Evolutionary conservation across 2,888 invertebrate species (phyloP), one percentile per base, ranked within the genome.

Genomic region (Liodrosophila aerea): DNA sequence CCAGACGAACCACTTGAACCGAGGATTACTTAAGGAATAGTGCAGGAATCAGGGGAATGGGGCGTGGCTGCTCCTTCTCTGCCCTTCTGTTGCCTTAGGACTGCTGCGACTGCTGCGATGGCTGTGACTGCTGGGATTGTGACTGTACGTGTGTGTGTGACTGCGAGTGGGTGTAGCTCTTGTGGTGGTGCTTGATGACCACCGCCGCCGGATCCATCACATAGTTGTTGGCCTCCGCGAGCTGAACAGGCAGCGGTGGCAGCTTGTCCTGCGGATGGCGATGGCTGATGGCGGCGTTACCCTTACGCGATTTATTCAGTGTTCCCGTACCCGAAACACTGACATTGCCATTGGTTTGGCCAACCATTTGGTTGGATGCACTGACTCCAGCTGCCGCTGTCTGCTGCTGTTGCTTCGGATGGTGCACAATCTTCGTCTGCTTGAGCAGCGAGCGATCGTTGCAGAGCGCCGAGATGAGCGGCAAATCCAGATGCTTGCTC

Each of bases 381-480:
- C 61, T 44, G 9, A 66, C 53, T 51, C 53, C 63, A 47, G 61
- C n/a, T 71, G 1, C 68, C 8, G 59, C 45, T 8, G 39, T n/a
- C n/a, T n/a, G n/a, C n/a, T n/a, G n/a, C n/a, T n/a, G n/a, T n/a
- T 18, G 92, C 89, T 94, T 95, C 50, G 95, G 94, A 92, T 94
- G 92, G 69, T 94, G 95, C 88, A 95, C 95, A 15, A 96, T 95
- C 89, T 96, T 96, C 46, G 96, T 96, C 90, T 96, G 96, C 90
- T 96, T 96, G 59, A 96, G 91, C 85, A 98, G 92, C 60, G 96
- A 95, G 58, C 95, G 93, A 90, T 98, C 98, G 89, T 97, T 98
- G 91, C 97, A 98, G 76, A 98, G 92, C 9, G 97, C 98, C 60
- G 97, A 95, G 87, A 98, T 97, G 63, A 98, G 91, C 13, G 98